Evolutionary conservation across 1,140 invertebrate genomes (phyloP).

Genomic region (Pristionchus pacificus): DNA sequence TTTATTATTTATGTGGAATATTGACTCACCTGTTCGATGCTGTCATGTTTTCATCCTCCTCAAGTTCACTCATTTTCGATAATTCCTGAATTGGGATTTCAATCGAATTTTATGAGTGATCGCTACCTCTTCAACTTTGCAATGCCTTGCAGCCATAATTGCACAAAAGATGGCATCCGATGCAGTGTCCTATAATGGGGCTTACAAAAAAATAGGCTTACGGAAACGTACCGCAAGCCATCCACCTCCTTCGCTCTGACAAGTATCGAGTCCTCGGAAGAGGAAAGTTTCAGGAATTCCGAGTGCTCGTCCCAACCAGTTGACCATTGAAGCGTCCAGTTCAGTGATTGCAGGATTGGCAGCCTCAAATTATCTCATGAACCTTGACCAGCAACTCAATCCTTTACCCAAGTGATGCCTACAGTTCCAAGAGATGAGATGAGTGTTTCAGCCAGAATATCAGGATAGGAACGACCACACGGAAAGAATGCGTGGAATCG

Average conservation of each 20-base stretch:
- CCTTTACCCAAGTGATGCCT: constrained; percentile 26
- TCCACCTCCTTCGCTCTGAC: constrained; percentile 10
- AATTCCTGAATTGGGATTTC: neutral
- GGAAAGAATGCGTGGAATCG: constrained; percentile 29
- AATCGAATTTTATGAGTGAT: neutral
- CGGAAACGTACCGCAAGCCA: neutral
- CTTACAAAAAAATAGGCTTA: neutral
- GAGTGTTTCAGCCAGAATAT: constrained; percentile 20
- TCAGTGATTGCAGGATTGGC: constrained; percentile 16
- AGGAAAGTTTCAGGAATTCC: constrained; percentile 21
- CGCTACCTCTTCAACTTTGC: neutral
- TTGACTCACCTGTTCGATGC: too few relatives aligned
- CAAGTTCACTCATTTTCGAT: constrained; percentile 1
- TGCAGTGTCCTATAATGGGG: constrained; percentile 7
- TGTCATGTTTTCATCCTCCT: neutral
- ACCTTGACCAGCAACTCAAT: neutral
- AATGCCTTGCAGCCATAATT: constrained; percentile 8
- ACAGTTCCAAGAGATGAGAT: constrained; percentile 12
- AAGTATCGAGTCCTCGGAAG: neutral
- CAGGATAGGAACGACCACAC: constrained; percentile 17
- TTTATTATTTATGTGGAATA: too few relatives aligned
- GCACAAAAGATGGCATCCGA: constrained; percentile 24
- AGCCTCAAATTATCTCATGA: neutral
- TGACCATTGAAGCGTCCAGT: constrained; percentile 21
- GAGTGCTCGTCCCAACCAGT: constrained; percentile 27